Conservation (phyloP, 2,113 vertebrate genomes). For the Macquaria australasica region DNA sequence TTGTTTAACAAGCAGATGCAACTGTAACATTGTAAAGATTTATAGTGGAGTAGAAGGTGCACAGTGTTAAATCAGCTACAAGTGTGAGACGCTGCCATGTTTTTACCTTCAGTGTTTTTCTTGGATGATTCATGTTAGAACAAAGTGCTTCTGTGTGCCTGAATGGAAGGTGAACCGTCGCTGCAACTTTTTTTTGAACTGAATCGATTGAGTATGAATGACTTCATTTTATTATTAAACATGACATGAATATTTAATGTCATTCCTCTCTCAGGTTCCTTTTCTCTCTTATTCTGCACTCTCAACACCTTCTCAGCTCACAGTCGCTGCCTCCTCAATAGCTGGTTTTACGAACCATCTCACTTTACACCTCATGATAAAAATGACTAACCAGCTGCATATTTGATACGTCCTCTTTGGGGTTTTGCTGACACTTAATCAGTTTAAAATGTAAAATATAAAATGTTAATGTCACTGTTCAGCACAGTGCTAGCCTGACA, state of each 20-base stretch:
- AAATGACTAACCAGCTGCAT: neutral
- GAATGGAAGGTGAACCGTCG: slow-evolving; percentile 27
- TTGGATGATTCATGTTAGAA: slow-evolving; percentile 18
- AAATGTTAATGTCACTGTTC: neutral
- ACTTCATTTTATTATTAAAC: slow-evolving; percentile 74
- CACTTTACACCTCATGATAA: slow-evolving; percentile 21
- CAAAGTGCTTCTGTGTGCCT: slow-evolving; percentile 19
- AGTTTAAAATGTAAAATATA: neutral
- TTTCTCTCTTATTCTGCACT: slow-evolving; percentile 38
- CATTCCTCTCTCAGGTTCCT: slow-evolving; percentile 21
- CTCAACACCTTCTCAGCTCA: slow-evolving; percentile 23
- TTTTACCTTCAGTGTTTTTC: slow-evolving; percentile 22
- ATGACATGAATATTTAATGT: slow-evolving; percentile 67
- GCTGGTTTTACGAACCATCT: slow-evolving; percentile 6
- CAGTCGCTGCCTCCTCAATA: slow-evolving; percentile 1
- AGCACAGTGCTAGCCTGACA: no score
- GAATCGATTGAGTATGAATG: slow-evolving; percentile 60
- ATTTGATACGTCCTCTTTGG: neutral
- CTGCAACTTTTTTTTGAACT: slow-evolving; percentile 38
- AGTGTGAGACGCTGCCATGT: slow-evolving; percentile 1
- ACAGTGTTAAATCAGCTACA: neutral
- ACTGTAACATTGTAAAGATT: neutral
- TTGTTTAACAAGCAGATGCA: neutral
- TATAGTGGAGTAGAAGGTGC: neutral
- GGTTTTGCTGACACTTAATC: neutral